These are phyloP conservation scores for Actinemys pallida DNA, from an alignment of 2,113 vertebrate genomes.

Conservation along the genomic window DNA sequence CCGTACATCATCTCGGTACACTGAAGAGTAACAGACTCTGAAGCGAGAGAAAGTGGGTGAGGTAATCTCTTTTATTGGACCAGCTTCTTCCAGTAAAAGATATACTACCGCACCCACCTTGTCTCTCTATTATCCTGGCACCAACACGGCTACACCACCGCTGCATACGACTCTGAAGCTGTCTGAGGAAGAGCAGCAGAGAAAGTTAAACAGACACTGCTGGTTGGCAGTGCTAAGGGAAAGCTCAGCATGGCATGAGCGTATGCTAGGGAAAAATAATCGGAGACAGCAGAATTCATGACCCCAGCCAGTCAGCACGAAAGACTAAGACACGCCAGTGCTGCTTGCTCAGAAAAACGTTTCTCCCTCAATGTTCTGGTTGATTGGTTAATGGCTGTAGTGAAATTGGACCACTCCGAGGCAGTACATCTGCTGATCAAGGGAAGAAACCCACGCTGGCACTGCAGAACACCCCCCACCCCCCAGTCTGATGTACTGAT, in stretches of 20 bases:
- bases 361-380: slow-evolving; percentile 7
- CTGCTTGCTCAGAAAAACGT: background rate
- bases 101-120: background rate
- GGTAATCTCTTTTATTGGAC: background rate
- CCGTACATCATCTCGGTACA: background rate
- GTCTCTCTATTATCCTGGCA: background rate
- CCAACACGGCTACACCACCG: background rate
- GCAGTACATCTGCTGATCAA: background rate
- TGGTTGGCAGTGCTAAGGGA: background rate
- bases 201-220: rapidly evolving
- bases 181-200: background rate
- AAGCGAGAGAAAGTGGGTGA: background rate
- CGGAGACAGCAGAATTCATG: background rate
- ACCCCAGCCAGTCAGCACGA: background rate
- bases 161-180: background rate
- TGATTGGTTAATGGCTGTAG: slow-evolving; percentile 9
- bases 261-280: background rate
- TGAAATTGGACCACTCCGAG: background rate
- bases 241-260: background rate
- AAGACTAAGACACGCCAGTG: background rate
- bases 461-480: rapidly evolving
- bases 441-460: rapidly evolving
- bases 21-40: background rate
- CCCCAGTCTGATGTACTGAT: background rate
- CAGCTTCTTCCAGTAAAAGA: background rate